These are phyloP conservation scores for Mesitornis unicolor DNA, from an alignment of 2,113 vertebrate genomes.

Conservation along the genomic window DNA sequence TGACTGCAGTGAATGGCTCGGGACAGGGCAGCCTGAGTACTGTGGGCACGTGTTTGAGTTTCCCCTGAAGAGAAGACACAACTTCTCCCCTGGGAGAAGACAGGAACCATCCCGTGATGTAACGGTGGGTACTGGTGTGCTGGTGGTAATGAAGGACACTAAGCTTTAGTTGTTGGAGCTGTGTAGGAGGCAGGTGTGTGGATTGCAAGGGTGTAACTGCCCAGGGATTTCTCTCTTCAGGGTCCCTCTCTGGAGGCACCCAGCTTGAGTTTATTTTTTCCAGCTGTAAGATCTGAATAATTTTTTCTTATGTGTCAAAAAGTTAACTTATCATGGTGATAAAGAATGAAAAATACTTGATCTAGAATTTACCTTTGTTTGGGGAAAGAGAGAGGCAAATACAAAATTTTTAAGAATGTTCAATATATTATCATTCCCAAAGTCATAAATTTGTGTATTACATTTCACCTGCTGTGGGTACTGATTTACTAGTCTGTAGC, in stretches of 20 bases:
- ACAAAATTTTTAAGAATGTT: accelerated
- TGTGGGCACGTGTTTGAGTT: not conserved
- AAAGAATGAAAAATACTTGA: not conserved
- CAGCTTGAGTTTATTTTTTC: no score
- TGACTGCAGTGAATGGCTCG: not conserved
- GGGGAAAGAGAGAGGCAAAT: not conserved
- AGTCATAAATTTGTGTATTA: not conserved
- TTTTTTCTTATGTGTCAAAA: no score
- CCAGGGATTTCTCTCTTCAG: no score
- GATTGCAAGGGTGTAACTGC: no score
- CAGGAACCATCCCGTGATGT: not conserved
- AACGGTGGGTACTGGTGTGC: not conserved
- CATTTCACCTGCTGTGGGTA: not conserved
- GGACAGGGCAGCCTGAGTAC: not conserved
- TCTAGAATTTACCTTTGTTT: not conserved
- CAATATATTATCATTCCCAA: not conserved
- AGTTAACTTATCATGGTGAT: not conserved
- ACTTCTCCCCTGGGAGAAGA: not conserved
- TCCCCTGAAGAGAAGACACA: not conserved
- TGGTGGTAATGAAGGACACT: accelerated
- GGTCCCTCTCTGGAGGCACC: no score
- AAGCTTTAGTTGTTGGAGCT: not conserved
- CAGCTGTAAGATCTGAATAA: no score
- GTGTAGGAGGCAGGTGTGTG: not conserved
- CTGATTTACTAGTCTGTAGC: not conserved